Evolutionary conservation across 2,797 vertebrate genomes (phyloP).

Genomic region (Rhinella marina): DNA sequence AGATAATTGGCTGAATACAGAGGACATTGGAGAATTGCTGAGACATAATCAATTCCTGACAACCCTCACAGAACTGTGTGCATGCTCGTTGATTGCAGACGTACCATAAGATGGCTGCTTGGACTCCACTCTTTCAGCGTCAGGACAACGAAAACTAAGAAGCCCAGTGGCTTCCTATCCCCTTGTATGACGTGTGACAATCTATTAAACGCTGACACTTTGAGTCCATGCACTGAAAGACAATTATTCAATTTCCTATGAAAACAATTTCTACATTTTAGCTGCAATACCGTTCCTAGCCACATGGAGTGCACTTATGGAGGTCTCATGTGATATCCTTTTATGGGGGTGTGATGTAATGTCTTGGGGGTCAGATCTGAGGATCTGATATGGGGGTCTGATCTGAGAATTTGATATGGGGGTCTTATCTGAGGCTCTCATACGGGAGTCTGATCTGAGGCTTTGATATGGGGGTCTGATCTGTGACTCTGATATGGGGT

Average conservation of each 20-base stretch:
- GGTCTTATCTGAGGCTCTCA: no score
- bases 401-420: no score
- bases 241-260: neutral
- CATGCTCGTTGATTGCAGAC: neutral
- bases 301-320: neutral
- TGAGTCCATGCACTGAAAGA: neutral
- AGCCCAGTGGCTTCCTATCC: no score
- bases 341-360: no score
- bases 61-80: neutral
- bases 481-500: no score
- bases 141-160: neutral
- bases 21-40: neutral
- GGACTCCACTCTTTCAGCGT: neutral
- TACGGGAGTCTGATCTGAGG: no score
- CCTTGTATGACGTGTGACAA: no score
- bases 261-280: neutral
- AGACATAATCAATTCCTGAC: constrained; percentile 31
- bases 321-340: no score
- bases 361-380: no score
- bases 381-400: no score
- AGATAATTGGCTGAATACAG: constrained; percentile 6
- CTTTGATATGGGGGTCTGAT: no score
- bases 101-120: neutral
- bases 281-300: neutral
- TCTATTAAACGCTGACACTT: no score